Conservation (phyloP, 2,888 invertebrate genomes). For the Zaprionus bogoriensis region DNA sequence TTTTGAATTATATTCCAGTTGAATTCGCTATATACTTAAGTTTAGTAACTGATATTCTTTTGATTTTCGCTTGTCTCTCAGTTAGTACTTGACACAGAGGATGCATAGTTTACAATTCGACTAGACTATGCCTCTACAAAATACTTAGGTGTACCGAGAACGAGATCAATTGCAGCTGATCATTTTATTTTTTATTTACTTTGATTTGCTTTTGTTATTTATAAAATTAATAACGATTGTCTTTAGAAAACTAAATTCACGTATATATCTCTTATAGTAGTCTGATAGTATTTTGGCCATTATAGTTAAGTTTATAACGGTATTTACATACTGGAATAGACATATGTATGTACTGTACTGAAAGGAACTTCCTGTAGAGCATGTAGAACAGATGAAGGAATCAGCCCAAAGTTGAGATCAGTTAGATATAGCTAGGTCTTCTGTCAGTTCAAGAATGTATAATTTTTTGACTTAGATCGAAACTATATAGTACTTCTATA, state of each 20-base stretch:
- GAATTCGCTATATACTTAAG: conserved; percentile 44
- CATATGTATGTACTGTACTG: conserved; percentile 20
- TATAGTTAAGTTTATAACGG: conserved; percentile 22
- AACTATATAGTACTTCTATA: neutral
- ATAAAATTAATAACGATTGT: conserved; percentile 79
- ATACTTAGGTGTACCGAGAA: conserved; percentile 37
- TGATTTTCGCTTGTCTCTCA: conserved; percentile 30
- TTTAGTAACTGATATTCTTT: conserved; percentile 52
- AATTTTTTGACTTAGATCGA: conserved; percentile 34
- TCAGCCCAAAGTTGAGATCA: conserved; percentile 33
- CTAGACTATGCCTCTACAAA: conserved; percentile 53
- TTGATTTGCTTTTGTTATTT: conserved; percentile 26
- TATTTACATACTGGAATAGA: conserved; percentile 32
- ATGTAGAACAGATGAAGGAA: conserved; percentile 30
- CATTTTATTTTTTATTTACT: neutral
- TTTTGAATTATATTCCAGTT: conserved; percentile 53
- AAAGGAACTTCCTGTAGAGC: conserved; percentile 65
- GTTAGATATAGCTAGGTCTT: conserved; percentile 29
- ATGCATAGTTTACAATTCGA: conserved; percentile 58
- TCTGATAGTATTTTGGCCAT: conserved; percentile 32
- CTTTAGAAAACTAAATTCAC: conserved; percentile 77
- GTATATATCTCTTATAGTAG: conserved; percentile 50
- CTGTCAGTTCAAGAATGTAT: conserved; percentile 47
- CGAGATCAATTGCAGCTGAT: conserved; percentile 25
- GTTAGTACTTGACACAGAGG: conserved; percentile 53